phyloP scores from a whole-genome alignment of 2,113 vertebrate species.

The Aegotheles bennettii region DNA sequence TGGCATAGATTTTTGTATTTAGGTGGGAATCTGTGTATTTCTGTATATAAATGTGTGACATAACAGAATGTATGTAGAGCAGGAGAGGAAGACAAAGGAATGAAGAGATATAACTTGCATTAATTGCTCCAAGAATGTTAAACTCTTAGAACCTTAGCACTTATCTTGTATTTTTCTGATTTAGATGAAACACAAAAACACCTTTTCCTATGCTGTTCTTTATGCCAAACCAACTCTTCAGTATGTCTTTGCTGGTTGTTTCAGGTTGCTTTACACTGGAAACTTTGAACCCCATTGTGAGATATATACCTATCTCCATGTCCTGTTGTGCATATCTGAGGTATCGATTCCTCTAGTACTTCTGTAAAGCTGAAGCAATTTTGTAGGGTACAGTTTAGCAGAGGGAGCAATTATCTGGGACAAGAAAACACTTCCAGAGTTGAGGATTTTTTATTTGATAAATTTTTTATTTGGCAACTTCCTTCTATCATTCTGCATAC shows the following conservation, averaged over 20 bases:
- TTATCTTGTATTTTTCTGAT: background rate
- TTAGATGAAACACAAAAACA: background rate
- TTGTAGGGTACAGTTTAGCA: background rate
- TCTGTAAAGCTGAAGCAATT: background rate
- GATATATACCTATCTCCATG: fast-evolving
- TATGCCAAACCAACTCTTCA: background rate
- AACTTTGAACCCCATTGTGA: background rate
- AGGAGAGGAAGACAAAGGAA: background rate
- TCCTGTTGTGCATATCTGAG: background rate
- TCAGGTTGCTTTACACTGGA: background rate
- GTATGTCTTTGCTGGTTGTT: background rate
- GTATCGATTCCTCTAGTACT: background rate
- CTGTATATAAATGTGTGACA: background rate
- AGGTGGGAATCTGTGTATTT: background rate
- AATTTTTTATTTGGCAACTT: background rate
- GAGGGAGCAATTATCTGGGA: background rate
- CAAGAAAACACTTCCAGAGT: background rate
- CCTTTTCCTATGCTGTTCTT: background rate
- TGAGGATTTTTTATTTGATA: background rate
- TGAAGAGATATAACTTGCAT: background rate
- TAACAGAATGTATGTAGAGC: background rate
- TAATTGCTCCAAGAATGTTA: background rate
- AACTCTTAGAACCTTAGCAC: background rate
- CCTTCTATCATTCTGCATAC: background rate
- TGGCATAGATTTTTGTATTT: background rate